phyloP scores from a whole-genome alignment of 35 echinoderm and acorn worm genomes.

The Lytechinus pictus region DNA sequence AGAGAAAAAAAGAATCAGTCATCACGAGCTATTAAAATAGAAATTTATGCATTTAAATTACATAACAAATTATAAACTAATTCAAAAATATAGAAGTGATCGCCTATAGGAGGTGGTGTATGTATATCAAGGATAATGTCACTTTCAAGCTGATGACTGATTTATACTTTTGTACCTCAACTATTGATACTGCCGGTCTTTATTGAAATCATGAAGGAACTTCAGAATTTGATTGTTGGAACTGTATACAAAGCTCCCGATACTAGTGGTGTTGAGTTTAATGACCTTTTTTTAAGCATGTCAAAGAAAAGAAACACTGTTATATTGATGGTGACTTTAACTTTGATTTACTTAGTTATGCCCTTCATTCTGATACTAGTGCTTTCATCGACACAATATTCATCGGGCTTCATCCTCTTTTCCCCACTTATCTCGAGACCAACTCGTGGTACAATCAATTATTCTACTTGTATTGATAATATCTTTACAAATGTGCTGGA shows the following conservation, averaged over 20 bases:
- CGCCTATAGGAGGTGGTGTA: no score
- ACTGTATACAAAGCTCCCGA: slow-evolving; percentile 20
- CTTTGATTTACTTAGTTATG: no score
- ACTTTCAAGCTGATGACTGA: neutral
- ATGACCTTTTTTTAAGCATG: neutral
- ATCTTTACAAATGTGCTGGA: neutral
- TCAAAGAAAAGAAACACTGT: no score
- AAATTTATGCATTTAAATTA: no score
- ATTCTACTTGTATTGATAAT: neutral
- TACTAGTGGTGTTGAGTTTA: neutral
- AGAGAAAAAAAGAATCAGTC: no score
- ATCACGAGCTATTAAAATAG: no score
- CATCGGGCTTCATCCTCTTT: no score
- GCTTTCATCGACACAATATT: neutral
- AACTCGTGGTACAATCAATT: neutral
- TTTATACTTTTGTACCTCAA: neutral
- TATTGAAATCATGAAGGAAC: neutral
- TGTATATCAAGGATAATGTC: no score
- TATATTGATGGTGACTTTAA: no score
- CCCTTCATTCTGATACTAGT: neutral
- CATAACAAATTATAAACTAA: no score
- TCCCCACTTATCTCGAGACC: neutral
- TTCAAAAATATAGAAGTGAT: no score
- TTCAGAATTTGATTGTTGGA: neutral
- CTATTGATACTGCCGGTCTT: neutral